Evolutionary conservation across 2,797 vertebrate genomes (phyloP).

Genomic region (Gambelia wislizenii): DNA sequence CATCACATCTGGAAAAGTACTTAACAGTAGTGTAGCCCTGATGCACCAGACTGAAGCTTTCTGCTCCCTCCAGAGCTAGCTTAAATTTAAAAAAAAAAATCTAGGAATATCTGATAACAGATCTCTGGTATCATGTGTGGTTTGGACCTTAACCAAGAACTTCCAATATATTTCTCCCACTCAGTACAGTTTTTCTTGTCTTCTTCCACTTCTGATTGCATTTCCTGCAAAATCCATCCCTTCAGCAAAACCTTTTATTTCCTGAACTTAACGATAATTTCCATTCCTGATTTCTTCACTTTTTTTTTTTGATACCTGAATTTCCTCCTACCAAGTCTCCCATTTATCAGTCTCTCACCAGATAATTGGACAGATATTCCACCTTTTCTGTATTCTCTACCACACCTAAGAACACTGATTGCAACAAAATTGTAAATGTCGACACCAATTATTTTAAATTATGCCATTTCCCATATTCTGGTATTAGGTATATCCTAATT

Average conservation of each 20-base stretch:
- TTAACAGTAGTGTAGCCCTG: no score
- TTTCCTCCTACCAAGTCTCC: not conserved
- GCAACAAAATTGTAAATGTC: not conserved
- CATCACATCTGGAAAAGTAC: no score
- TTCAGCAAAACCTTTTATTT: no score
- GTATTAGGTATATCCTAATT: not conserved
- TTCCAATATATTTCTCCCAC: not conserved
- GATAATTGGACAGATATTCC: not conserved
- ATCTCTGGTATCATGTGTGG: not conserved
- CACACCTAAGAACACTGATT: no score
- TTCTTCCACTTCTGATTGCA: not conserved
- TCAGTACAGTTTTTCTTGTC: not conserved
- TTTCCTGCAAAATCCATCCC: not conserved
- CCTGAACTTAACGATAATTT: not conserved
- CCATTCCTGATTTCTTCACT: not conserved
- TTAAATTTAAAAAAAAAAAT: not conserved
- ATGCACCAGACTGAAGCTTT: not conserved
- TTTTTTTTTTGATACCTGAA: not conserved
- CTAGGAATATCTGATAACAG: not conserved
- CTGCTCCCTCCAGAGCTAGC: not conserved
- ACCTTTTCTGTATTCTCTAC: not conserved
- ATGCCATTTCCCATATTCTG: not conserved
- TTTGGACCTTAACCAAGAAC: not conserved
- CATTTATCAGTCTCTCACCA: not conserved
- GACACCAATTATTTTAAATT: not conserved